phyloP scores from a whole-genome alignment of 2,797 vertebrate genomes.

The Mus caroli region DNA sequence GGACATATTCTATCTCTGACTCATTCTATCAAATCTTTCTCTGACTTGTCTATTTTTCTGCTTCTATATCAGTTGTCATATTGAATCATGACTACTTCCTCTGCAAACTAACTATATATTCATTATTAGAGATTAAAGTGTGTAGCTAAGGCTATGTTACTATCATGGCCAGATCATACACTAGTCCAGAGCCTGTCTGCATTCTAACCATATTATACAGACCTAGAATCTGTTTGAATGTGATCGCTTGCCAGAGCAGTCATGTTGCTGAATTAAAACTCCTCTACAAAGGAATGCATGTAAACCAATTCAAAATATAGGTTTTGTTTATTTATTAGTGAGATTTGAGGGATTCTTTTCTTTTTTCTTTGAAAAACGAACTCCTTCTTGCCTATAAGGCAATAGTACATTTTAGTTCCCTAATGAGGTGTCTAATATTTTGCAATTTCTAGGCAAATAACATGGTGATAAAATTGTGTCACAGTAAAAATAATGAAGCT shows the following conservation, averaged over 20 bases:
- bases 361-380: constrained; percentile 22
- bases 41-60: neutral
- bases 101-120: neutral
- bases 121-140: neutral
- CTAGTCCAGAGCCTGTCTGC: neutral
- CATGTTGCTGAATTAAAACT: neutral
- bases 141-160: neutral
- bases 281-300: neutral
- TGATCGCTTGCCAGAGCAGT: neutral
- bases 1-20: neutral
- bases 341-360: constrained; percentile 43
- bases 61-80: neutral
- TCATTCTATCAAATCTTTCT: neutral
- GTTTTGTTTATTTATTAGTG: constrained; percentile 66
- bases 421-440: constrained; percentile 76
- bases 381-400: neutral
- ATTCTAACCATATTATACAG: neutral
- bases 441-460: constrained; percentile 73
- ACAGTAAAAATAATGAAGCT: constrained; percentile 76
- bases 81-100: neutral
- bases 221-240: neutral
- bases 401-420: constrained; percentile 50
- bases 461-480: constrained; percentile 68
- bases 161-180: neutral
- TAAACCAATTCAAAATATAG: constrained; percentile 63